A percentile compares a stretch with the other conserved stretches of the same genome.
phyloP scores from a whole-genome alignment of 2,113 vertebrate species.

The Syngnathus typhle region DNA sequence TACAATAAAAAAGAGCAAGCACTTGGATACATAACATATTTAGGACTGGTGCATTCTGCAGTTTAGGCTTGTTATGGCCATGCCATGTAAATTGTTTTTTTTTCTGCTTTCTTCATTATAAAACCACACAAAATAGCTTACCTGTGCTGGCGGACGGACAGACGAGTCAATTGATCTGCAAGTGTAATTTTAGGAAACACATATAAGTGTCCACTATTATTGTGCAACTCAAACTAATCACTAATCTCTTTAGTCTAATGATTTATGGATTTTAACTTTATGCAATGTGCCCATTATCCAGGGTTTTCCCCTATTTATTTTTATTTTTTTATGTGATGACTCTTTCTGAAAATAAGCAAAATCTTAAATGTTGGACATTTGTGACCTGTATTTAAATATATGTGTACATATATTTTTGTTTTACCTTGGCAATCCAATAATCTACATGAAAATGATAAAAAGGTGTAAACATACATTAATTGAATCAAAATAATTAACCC shows the following conservation, averaged over 20 bases:
- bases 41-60: not conserved
- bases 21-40: not conserved
- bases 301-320: too few relatives aligned
- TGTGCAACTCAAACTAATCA: too few relatives aligned
- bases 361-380: not conserved
- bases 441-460: too few relatives aligned
- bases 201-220: too few relatives aligned
- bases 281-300: too few relatives aligned
- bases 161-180: too few relatives aligned
- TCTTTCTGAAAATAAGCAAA: not conserved
- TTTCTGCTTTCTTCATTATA: not conserved
- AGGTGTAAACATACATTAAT: not conserved
- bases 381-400: not conserved
- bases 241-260: too few relatives aligned
- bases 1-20: slow-evolving; percentile 1
- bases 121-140: not conserved
- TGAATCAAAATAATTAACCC: slow-evolving; percentile 35
- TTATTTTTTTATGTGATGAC: too few relatives aligned
- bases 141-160: not conserved
- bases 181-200: too few relatives aligned
- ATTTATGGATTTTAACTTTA: not conserved
- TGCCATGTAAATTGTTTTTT: not conserved
- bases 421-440: not conserved
- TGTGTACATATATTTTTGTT: not conserved
- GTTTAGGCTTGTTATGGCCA: not conserved